Evolutionary conservation across 2,113 vertebrate genomes (phyloP).

Genomic region (Dromas ardeola): DNA sequence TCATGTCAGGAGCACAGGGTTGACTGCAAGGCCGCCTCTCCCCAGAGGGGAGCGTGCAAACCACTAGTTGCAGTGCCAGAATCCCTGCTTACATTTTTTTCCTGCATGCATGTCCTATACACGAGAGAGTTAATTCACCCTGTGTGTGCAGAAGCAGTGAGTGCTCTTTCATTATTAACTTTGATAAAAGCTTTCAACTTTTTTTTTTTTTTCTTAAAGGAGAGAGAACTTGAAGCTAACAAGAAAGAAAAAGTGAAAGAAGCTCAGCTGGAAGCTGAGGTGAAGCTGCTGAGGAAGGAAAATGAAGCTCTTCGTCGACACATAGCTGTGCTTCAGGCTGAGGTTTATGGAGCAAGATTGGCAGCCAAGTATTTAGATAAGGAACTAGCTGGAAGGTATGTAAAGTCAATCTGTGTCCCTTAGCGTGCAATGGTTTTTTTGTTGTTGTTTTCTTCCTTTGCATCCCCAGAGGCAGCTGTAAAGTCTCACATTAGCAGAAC

Average conservation of each 20-base stretch:
- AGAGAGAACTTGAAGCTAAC: slow-evolving; percentile 90
- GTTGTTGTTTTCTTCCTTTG: not conserved
- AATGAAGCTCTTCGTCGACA: slow-evolving; percentile 96
- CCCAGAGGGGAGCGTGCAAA: not conserved
- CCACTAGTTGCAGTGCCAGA: not conserved
- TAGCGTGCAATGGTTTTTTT: not conserved
- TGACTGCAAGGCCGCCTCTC: not conserved
- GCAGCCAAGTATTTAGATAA: slow-evolving; percentile 99
- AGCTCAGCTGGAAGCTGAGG: slow-evolving; percentile 90
- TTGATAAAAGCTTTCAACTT: not conserved
- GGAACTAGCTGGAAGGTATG: slow-evolving; percentile 93
- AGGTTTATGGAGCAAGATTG: slow-evolving; percentile 96
- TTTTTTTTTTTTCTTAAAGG: slow-evolving; percentile 64
- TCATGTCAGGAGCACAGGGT: not conserved
- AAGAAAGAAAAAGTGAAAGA: slow-evolving; percentile 94
- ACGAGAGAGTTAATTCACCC: not conserved
- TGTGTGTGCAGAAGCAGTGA: not conserved
- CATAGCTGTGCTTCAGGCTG: slow-evolving; percentile 96
- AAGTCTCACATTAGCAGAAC: not conserved
- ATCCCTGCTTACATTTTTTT: not conserved
- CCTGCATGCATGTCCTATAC: not conserved
- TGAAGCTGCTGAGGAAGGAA: slow-evolving; percentile 89
- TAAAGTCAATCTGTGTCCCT: not conserved
- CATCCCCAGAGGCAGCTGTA: not conserved
- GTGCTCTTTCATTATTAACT: not conserved